A percentile compares a stretch with the other conserved stretches of the same genome.
Conservation (phyloP, 2,888 invertebrate species). For the Bruchidius siliquastri region DNA sequence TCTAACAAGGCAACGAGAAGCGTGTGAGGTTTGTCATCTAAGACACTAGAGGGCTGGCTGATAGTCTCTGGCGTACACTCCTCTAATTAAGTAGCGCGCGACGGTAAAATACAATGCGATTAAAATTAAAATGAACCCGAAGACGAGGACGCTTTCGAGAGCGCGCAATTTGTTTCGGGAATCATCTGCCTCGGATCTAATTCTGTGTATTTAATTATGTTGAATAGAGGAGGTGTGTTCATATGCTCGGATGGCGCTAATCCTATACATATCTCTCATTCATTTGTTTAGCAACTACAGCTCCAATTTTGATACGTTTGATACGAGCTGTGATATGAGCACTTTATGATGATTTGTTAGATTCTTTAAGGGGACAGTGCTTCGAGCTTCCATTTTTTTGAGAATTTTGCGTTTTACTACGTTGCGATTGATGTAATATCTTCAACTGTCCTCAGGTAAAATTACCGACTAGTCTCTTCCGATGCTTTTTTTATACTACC, state of each 20-base stretch:
- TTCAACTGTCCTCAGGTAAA: too few species aligned
- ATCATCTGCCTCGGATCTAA: neutral
- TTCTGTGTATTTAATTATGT: neutral
- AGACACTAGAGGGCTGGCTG: neutral
- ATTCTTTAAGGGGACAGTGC: too few species aligned
- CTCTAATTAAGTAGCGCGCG: neutral
- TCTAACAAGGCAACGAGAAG: neutral
- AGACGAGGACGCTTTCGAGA: constrained; percentile 13
- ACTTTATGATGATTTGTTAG: too few species aligned
- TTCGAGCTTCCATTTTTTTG: too few species aligned
- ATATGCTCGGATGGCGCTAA: neutral
- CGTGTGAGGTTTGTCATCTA: neutral
- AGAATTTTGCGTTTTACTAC: too few species aligned
- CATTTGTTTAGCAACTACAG: too few species aligned
- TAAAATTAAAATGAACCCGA: constrained; percentile 35
- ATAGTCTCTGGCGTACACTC: neutral
- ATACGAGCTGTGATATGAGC: too few species aligned
- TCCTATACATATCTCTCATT: too few species aligned
- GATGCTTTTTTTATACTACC: too few species aligned
- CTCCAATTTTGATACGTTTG: too few species aligned
- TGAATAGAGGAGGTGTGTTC: neutral
- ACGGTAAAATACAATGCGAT: constrained; percentile 25
- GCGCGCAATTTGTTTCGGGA: neutral
- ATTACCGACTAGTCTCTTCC: too few species aligned
- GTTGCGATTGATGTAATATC: too few species aligned